Evolutionary conservation across 2,888 invertebrate species (phyloP).

Genomic region (Plutella xylostella): DNA sequence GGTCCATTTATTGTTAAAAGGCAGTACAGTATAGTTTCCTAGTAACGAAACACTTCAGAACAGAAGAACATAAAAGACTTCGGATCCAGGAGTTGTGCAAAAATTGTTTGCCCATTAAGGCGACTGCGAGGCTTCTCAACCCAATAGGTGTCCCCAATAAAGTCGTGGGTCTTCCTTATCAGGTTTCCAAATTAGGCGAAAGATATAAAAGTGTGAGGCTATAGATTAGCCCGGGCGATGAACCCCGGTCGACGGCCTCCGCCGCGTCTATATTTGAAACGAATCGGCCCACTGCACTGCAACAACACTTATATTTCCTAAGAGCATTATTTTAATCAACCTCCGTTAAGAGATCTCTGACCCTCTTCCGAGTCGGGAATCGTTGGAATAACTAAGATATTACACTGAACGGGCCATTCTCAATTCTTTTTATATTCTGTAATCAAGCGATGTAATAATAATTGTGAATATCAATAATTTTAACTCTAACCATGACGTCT

Average conservation of each 20-base stretch:
- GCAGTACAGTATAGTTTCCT: no score
- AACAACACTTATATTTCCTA: conserved; percentile 14
- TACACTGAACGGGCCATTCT: no score
- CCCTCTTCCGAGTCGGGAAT: conserved; percentile 8
- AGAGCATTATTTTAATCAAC: conserved; percentile 25
- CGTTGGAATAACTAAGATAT: not conserved
- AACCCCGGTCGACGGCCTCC: conserved; percentile 34
- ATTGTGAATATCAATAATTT: no score
- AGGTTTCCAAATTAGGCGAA: conserved; percentile 25
- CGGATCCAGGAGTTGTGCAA: no score
- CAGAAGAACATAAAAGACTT: no score
- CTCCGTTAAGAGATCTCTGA: conserved; percentile 30
- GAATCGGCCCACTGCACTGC: conserved; percentile 36
- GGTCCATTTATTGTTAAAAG: no score
- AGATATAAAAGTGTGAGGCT: conserved; percentile 20
- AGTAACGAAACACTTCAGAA: no score
- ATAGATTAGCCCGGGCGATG: conserved; percentile 41
- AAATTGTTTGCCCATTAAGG: no score
- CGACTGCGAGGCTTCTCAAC: no score
- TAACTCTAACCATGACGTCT: no score
- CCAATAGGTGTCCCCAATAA: not conserved
- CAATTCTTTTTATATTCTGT: no score
- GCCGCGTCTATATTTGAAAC: conserved; percentile 45
- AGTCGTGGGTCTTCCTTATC: conserved; percentile 28
- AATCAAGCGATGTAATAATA: no score